phyloP scores from a whole-genome alignment of 2,888 invertebrate genomes.

The Blera fallax region DNA sequence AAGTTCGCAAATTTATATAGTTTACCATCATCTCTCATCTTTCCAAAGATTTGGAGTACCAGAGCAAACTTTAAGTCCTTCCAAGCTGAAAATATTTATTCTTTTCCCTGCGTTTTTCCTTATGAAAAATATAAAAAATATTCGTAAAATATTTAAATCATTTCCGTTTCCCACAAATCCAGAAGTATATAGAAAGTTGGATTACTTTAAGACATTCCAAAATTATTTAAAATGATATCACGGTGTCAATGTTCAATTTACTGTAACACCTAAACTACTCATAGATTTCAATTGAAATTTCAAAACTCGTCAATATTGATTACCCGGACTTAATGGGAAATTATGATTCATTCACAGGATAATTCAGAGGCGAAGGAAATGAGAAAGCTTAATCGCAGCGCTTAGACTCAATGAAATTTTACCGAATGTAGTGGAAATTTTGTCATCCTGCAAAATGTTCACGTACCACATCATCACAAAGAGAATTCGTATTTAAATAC shows the following conservation, averaged over 20 bases:
- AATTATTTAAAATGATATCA: not conserved
- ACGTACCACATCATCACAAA: conserved; percentile 19
- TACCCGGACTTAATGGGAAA: conserved; percentile 30
- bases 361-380: not conserved
- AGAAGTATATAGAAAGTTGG: not conserved
- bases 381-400: not conserved
- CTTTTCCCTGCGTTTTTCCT: not conserved
- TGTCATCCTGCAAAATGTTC: conserved; percentile 30
- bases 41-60: not conserved
- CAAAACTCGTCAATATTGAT: conserved; percentile 25
- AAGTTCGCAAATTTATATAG: conserved; percentile 42
- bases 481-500: conserved; percentile 8
- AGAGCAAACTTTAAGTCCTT: conserved; percentile 31
- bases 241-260: not conserved
- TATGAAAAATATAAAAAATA: not conserved
- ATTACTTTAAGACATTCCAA: not conserved
- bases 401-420: conserved; percentile 1
- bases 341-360: conserved; percentile 21
- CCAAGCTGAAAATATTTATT: conserved; percentile 1
- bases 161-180: not conserved
- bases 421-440: conserved; percentile 38
- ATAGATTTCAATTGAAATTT: conserved; percentile 26
- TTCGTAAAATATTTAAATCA: conserved; percentile 23
- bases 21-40: not conserved
- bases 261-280: not conserved